These are phyloP conservation scores for Aphidius colemani DNA, from an alignment of 2,888 invertebrate species.

Conservation along the genomic window DNA sequence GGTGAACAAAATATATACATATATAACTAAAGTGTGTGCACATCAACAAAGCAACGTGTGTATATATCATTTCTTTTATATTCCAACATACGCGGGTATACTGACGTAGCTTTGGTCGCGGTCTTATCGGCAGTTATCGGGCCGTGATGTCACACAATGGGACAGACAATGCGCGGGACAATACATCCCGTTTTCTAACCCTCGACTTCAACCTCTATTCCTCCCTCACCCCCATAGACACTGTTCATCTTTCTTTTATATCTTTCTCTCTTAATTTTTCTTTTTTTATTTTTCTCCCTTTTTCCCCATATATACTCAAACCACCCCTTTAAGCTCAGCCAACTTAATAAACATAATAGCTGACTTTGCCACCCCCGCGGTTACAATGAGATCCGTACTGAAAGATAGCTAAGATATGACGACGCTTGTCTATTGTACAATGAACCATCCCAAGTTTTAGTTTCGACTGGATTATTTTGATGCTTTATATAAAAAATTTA, in stretches of 20 bases:
- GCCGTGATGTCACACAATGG: constrained; percentile 61
- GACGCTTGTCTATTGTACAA: constrained; percentile 44
- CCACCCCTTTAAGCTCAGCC: constrained; percentile 39
- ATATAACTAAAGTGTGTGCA: background rate
- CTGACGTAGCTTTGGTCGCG: constrained; percentile 50
- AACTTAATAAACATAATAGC: constrained; percentile 61
- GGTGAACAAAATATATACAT: background rate
- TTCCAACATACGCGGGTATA: constrained; percentile 33
- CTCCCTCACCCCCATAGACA: constrained; percentile 20
- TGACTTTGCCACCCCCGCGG: constrained; percentile 51
- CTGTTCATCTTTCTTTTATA: constrained; percentile 32
- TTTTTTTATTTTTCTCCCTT: constrained; percentile 35
- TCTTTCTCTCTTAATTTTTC: constrained; percentile 29
- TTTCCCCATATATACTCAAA: constrained; percentile 26
- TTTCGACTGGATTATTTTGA: constrained; percentile 44
- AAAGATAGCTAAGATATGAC: constrained; percentile 54
- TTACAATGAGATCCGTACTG: constrained; percentile 55
- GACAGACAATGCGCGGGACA: constrained; percentile 60
- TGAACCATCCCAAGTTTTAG: constrained; percentile 43
- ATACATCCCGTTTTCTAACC: constrained; percentile 52
- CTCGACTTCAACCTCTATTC: constrained; percentile 39
- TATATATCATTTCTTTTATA: constrained; percentile 36
- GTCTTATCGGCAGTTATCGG: constrained; percentile 61
- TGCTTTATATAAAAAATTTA: constrained; percentile 1
- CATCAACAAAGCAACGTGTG: constrained; percentile 13